phyloP scores from a whole-genome alignment of 2,888 invertebrate genomes.

The Rhyacophila evoluta region DNA sequence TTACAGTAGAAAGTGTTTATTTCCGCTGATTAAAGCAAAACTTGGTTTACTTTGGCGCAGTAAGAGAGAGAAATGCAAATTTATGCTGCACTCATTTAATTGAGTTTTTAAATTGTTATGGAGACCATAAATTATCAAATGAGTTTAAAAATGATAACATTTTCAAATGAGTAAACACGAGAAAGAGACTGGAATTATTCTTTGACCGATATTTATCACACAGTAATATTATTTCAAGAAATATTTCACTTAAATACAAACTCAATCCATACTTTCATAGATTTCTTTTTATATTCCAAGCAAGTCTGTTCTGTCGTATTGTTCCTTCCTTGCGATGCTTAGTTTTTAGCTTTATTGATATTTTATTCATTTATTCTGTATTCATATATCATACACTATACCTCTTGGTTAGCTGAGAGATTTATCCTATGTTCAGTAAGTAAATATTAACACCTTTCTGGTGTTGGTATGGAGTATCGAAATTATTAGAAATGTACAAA shows the following conservation, averaged over 20 bases:
- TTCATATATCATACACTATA: constrained; percentile 9
- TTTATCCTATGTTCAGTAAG: background rate
- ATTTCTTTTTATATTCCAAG: background rate
- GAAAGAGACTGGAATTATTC: too few species aligned
- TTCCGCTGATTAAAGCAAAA: constrained; percentile 15
- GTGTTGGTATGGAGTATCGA: background rate
- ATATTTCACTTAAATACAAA: too few species aligned
- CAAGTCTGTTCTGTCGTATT: background rate
- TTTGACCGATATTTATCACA: too few species aligned
- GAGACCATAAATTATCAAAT: background rate
- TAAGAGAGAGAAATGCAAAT: background rate
- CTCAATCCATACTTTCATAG: too few species aligned
- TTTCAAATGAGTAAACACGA: too few species aligned
- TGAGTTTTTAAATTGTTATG: background rate
- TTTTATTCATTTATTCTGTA: constrained; percentile 16
- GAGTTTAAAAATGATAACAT: background rate
- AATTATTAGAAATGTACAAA: too few species aligned
- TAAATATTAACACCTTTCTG: background rate
- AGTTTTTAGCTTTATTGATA: constrained; percentile 5
- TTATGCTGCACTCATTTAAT: background rate
- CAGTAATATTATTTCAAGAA: too few species aligned
- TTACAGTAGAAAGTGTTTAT: constrained; percentile 3
- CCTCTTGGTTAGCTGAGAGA: background rate
- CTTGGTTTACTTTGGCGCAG: background rate
- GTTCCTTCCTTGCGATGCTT: background rate